Evolutionary conservation across 2,113 vertebrate genomes (phyloP).

Genomic region (Ursus arctos): DNA sequence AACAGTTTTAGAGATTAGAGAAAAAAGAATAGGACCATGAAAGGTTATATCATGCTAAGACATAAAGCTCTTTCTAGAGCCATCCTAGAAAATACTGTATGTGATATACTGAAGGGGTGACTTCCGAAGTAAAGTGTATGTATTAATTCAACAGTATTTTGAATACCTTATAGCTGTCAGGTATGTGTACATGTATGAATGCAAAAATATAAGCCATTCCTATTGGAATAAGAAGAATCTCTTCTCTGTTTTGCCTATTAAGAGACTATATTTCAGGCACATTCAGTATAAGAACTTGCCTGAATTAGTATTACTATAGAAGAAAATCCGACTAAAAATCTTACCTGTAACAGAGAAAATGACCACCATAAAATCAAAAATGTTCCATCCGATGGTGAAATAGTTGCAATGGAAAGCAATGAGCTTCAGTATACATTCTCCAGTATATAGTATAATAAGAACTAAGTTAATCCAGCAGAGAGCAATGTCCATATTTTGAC

Average conservation of each 20-base stretch:
- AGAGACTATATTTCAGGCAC: not conserved
- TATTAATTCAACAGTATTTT: slow-evolving; percentile 18
- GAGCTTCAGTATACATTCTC: slow-evolving; percentile 78
- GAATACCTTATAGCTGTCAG: not conserved
- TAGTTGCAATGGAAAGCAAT: slow-evolving; percentile 69
- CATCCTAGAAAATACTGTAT: not conserved
- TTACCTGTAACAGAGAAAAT: slow-evolving; percentile 80
- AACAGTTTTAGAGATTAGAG: not conserved
- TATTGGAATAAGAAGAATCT: not conserved
- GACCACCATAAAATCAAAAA: slow-evolving; percentile 80
- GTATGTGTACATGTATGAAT: not conserved
- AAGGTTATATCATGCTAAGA: not conserved
- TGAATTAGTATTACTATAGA: not conserved
- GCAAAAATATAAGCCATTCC: not conserved
- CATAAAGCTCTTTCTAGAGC: not conserved
- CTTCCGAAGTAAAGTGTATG: not conserved
- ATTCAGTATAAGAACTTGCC: not conserved
- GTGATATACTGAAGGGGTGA: not conserved
- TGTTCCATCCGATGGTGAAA: slow-evolving; percentile 75
- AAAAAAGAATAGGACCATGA: not conserved
- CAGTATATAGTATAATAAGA: slow-evolving; percentile 51
- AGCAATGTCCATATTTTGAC: not conserved
- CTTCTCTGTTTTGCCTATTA: not conserved
- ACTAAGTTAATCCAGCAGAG: slow-evolving; percentile 48
- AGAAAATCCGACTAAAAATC: not conserved